Evolutionary conservation across 2,888 invertebrate species (phyloP).

Genomic region (Drosophila mercatorum): DNA sequence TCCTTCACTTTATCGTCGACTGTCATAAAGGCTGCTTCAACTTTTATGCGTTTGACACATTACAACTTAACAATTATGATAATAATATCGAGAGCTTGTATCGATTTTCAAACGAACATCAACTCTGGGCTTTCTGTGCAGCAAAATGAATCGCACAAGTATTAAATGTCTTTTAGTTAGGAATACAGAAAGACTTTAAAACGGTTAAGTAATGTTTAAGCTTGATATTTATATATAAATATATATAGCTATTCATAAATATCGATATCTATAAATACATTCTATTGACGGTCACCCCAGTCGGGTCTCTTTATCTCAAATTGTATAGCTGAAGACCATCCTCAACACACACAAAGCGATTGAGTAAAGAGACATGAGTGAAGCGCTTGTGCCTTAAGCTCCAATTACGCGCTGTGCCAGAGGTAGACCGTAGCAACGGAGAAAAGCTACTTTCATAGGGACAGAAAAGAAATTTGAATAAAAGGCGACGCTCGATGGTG

Average conservation of each 20-base stretch:
- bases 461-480: background rate
- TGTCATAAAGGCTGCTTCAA: background rate
- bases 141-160: too few relatives aligned
- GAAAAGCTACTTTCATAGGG: background rate
- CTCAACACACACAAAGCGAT: background rate
- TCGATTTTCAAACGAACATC: too few relatives aligned
- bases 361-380: background rate
- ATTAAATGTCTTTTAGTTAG: background rate
- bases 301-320: background rate
- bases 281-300: background rate
- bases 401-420: background rate
- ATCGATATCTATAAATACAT: background rate
- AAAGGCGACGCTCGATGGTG: too few relatives aligned
- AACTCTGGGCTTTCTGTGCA: too few relatives aligned
- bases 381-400: background rate
- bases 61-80: background rate
- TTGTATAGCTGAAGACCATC: background rate
- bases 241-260: background rate
- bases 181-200: background rate
- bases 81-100: background rate
- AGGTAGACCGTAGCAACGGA: background rate
- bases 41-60: background rate
- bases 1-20: background rate
- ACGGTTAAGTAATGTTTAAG: background rate
- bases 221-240: background rate